These are phyloP conservation scores for Myotis lucifugus DNA, from an alignment of 2,113 vertebrate genomes.

Conservation along the genomic window DNA sequence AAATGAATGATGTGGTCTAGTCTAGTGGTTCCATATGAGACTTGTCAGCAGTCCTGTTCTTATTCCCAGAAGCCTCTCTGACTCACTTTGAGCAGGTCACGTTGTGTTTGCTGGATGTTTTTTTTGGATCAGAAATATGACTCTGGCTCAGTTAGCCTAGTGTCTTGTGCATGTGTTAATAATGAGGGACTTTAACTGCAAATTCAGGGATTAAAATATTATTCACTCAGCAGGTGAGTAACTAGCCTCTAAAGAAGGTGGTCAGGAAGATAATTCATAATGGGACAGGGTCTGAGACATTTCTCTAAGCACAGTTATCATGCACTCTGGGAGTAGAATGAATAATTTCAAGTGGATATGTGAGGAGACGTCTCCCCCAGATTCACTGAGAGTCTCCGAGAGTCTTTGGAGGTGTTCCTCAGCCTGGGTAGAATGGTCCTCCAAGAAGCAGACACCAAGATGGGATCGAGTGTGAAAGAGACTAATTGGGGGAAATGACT, in stretches of 20 bases:
- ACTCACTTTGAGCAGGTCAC: constrained; percentile 59
- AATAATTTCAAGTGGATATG: background rate
- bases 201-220: constrained; percentile 13
- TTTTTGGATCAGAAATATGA: constrained; percentile 17
- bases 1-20: background rate
- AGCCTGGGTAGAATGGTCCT: background rate
- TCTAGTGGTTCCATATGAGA: constrained; percentile 18
- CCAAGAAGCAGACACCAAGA: background rate
- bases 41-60: constrained; percentile 59
- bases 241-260: background rate
- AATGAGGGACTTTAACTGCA: background rate
- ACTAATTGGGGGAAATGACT: background rate
- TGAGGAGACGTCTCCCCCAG: background rate
- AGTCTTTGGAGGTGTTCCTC: background rate
- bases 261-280: background rate
- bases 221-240: constrained; percentile 25
- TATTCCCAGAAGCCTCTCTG: constrained; percentile 49
- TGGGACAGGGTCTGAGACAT: background rate
- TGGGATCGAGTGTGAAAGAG: background rate
- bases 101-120: constrained; percentile 25
- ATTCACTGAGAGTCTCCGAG: background rate
- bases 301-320: background rate
- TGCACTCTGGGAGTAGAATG: background rate
- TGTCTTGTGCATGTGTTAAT: background rate
- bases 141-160: constrained; percentile 14